phyloP scores from a whole-genome alignment of 1,140 invertebrate genomes.

The Micrasema minimum region DNA sequence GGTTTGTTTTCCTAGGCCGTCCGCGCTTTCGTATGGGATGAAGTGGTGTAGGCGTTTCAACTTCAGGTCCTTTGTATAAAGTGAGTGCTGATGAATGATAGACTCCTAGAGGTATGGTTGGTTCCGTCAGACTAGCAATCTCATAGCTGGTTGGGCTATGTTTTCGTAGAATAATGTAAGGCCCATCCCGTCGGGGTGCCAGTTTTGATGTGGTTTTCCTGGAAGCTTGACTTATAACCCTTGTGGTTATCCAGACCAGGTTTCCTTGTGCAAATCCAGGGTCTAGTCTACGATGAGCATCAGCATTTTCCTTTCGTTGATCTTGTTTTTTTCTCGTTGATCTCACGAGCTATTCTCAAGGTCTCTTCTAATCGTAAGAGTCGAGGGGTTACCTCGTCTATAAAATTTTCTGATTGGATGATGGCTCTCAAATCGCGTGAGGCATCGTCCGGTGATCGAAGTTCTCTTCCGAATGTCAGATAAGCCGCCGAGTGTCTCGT shows the following conservation, averaged over 20 bases:
- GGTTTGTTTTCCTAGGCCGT: not conserved
- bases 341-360: not conserved
- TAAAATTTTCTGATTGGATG: not conserved
- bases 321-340: not conserved
- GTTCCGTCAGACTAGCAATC: not conserved
- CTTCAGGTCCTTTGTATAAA: not conserved
- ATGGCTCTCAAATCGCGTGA: not conserved
- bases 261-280: not conserved
- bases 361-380: not conserved
- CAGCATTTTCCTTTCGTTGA: not conserved
- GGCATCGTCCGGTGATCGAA: conserved; percentile 4
- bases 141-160: conserved; percentile 6
- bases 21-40: not conserved
- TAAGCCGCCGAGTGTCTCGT: conserved; percentile 61
- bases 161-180: not conserved
- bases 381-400: not conserved
- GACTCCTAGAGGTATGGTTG: not conserved
- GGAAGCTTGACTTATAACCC: not conserved
- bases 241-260: not conserved
- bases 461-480: conserved; percentile 54
- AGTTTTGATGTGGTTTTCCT: not conserved
- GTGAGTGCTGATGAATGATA: conserved; percentile 1
- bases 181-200: conserved; percentile 6
- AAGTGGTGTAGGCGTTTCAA: not conserved
- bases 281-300: not conserved